Evolutionary conservation across 2,797 vertebrate genomes (phyloP).

Genomic region (Neopelma chrysocephalum): DNA sequence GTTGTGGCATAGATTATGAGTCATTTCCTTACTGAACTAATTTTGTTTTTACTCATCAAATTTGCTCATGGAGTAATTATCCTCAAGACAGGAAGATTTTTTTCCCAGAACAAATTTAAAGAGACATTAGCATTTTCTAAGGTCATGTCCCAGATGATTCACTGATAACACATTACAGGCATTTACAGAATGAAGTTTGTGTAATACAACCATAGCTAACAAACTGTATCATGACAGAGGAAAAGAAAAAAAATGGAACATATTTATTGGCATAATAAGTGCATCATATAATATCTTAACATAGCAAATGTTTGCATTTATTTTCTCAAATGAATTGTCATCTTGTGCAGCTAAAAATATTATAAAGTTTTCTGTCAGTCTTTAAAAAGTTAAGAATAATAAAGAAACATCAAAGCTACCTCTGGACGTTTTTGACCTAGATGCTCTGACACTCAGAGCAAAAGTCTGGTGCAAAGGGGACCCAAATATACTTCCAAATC

Average conservation of each 20-base stretch:
- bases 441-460: background rate
- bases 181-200: background rate
- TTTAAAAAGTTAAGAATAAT: background rate
- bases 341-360: background rate
- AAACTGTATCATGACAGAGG: background rate
- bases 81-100: background rate
- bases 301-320: background rate
- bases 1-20: background rate
- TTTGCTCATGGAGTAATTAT: conserved; percentile 18
- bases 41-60: conserved; percentile 20
- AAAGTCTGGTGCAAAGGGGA: background rate
- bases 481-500: background rate
- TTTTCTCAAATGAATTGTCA: background rate
- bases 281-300: background rate
- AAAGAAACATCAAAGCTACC: background rate
- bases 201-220: background rate
- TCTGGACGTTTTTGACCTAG: background rate
- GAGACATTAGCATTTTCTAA: background rate
- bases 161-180: background rate
- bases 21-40: conserved; percentile 18
- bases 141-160: background rate
- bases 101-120: conserved; percentile 3
- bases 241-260: conserved; percentile 8
- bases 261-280: conserved; percentile 23
- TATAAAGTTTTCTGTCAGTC: background rate